Conservation (phyloP, 2,797 vertebrate species). For the Corythornis leucogaster region DNA sequence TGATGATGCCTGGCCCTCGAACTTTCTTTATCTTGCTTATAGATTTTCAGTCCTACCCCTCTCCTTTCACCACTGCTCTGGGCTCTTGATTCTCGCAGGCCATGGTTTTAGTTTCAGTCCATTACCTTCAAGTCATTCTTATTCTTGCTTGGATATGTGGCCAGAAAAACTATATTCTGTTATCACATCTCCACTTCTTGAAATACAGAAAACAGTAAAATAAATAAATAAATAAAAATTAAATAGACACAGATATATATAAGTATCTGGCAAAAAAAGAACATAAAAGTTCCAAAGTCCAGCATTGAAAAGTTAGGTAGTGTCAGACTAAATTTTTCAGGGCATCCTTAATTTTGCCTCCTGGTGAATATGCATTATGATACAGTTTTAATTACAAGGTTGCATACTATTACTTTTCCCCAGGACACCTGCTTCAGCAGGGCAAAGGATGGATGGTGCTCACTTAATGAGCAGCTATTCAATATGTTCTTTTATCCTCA, state of each 20-base stretch:
- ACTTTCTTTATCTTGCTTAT: background rate
- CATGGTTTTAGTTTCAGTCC: background rate
- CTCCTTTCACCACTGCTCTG: background rate
- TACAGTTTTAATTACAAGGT: conserved; percentile 66
- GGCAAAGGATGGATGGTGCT: conserved; percentile 58
- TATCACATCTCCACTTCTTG: background rate
- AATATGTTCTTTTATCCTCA: conserved; percentile 69
- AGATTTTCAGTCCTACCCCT: background rate
- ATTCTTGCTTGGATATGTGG: background rate
- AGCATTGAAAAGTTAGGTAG: conserved; percentile 4
- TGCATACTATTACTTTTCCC: conserved; percentile 68
- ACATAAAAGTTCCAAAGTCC: background rate
- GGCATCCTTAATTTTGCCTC: conserved; percentile 52
- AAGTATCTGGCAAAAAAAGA: background rate
- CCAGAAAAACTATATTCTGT: background rate
- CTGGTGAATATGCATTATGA: conserved; percentile 68
- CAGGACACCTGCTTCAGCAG: conserved; percentile 67
- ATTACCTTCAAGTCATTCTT: background rate
- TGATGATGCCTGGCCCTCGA: background rate
- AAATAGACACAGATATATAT: background rate
- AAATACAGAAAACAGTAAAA: background rate
- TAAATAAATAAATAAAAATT: background rate
- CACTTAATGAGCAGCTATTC: conserved; percentile 70
- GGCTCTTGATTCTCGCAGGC: background rate
- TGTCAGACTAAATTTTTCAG: conserved; percentile 42